phyloP scores from a whole-genome alignment of 1,140 invertebrate species.

The Fopius arisanus region DNA sequence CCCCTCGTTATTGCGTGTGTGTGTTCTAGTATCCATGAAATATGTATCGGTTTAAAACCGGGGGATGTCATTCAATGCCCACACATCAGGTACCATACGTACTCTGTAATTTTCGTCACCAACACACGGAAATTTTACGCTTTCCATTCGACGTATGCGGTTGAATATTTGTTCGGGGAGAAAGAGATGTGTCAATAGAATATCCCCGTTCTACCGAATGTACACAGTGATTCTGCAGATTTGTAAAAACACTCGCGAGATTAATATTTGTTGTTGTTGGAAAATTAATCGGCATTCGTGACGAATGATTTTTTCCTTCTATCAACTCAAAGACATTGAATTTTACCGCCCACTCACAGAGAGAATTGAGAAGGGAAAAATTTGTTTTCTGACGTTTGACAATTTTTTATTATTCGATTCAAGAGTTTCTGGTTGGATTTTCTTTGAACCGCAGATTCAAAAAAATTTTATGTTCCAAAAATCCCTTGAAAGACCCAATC shows the following conservation, averaged over 20 bases:
- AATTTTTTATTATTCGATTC: not conserved
- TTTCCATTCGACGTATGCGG: not conserved
- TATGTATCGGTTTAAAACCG: slow-evolving; percentile 47
- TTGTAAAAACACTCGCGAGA: not conserved
- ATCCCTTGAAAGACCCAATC: no score
- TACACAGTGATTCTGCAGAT: not conserved
- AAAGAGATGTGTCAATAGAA: slow-evolving; percentile 12
- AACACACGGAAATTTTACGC: slow-evolving; percentile 12
- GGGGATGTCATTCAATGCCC: slow-evolving; percentile 41
- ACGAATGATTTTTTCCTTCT: no score
- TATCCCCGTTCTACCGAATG: not conserved
- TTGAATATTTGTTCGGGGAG: not conserved
- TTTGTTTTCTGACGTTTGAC: not conserved
- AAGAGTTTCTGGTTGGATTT: no score
- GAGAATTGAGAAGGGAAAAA: not conserved
- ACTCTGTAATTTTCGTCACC: slow-evolving; percentile 48
- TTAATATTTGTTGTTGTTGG: not conserved
- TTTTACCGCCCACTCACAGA: no score
- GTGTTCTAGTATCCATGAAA: slow-evolving; percentile 40
- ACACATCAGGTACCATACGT: slow-evolving; percentile 23
- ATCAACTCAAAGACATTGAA: no score
- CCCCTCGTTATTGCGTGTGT: not conserved
- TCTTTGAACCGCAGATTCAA: no score
- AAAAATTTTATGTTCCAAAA: no score
- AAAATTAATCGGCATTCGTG: not conserved